Conservation (phyloP, 2,113 vertebrate genomes). For the Myotis lucifugus region DNA sequence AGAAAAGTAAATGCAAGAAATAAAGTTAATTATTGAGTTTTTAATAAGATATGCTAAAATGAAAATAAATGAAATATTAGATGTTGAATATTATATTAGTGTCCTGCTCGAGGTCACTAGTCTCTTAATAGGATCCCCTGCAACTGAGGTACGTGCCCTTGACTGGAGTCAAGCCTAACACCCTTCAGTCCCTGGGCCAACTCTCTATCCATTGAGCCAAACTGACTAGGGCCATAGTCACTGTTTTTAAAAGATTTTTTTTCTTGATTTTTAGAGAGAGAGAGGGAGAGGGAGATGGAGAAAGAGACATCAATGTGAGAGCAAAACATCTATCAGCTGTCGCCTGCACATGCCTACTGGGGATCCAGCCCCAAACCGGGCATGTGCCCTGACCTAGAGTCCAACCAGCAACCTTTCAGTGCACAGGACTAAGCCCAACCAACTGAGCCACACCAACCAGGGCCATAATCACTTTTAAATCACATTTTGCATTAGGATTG, state of each 20-base stretch:
- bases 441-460: no score
- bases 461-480: neutral
- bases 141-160: neutral
- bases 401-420: no score
- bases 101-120: neutral
- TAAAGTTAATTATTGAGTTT: neutral
- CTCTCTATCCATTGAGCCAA: no score
- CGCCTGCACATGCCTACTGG: neutral
- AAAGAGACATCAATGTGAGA: neutral
- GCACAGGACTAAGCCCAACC: no score
- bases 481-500: neutral
- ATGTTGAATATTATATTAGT: neutral
- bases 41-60: conserved; percentile 15
- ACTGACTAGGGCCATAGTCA: neutral
- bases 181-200: no score
- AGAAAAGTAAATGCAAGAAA: neutral
- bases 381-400: neutral
- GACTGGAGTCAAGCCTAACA: neutral
- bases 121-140: neutral
- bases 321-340: neutral
- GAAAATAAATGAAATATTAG: neutral
- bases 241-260: neutral
- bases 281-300: neutral
- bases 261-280: neutral
- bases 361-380: neutral